These are phyloP conservation scores for Eulithis prunata DNA, from an alignment of 2,888 invertebrate species.

Conservation along the genomic window DNA sequence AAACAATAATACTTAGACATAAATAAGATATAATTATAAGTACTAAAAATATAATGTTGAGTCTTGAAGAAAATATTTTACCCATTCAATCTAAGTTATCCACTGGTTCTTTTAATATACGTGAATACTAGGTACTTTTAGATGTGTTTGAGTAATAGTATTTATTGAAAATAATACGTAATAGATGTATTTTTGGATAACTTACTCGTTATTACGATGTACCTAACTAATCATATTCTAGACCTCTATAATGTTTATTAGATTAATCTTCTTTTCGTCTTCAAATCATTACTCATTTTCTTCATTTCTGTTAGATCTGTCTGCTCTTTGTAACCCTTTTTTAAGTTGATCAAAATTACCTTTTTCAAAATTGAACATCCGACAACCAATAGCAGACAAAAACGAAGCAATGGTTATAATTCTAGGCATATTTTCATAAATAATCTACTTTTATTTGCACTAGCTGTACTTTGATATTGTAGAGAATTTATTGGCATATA, in stretches of 20 bases:
- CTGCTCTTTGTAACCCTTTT: background rate
- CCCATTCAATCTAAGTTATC: too few relatives aligned
- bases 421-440: background rate
- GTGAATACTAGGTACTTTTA: too few relatives aligned
- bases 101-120: too few relatives aligned
- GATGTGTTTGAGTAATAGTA: too few relatives aligned
- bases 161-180: too few relatives aligned
- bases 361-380: slow-evolving; percentile 13
- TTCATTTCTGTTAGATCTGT: slow-evolving; percentile 8
- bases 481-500: background rate
- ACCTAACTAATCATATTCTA: too few relatives aligned
- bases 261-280: slow-evolving; percentile 8
- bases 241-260: background rate
- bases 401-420: background rate
- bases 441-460: slow-evolving; percentile 25
- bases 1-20: too few relatives aligned
- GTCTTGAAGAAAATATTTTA: too few relatives aligned
- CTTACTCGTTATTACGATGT: too few relatives aligned
- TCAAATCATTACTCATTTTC: slow-evolving; percentile 13
- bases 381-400: slow-evolving; percentile 38
- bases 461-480: background rate
- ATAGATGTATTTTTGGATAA: too few relatives aligned
- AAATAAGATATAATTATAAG: too few relatives aligned
- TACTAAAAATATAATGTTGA: too few relatives aligned
- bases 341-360: background rate